Evolutionary conservation across 2,113 vertebrate species (phyloP).

Genomic region (Grammatotria lemairii): DNA sequence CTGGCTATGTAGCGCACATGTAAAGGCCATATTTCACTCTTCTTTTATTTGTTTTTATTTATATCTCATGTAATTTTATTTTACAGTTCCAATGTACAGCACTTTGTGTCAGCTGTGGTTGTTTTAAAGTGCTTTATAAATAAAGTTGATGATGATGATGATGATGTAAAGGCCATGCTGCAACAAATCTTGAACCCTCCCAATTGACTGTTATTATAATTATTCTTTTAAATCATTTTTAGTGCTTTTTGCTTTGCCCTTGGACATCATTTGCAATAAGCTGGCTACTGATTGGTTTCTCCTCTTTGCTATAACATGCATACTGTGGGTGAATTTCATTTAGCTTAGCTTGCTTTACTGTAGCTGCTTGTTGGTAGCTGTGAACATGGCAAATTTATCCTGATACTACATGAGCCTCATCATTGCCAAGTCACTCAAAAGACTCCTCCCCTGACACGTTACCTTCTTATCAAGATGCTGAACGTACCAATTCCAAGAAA

Average conservation of each 20-base stretch:
- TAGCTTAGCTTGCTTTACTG: neutral
- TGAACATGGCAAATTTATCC: neutral
- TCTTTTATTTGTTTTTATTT: too few species aligned
- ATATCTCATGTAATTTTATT: too few species aligned
- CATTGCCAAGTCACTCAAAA: neutral
- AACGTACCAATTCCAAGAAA: neutral
- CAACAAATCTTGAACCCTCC: neutral
- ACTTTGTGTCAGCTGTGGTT: too few species aligned
- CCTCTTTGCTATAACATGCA: neutral
- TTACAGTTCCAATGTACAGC: too few species aligned
- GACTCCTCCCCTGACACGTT: neutral
- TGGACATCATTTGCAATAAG: neutral
- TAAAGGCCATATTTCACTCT: too few species aligned
- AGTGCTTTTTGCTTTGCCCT: neutral
- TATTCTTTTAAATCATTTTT: neutral
- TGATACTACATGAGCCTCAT: fast-evolving
- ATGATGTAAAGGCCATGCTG: neutral
- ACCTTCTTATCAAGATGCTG: neutral
- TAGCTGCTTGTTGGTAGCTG: neutral
- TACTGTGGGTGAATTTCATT: neutral
- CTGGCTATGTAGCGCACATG: neutral
- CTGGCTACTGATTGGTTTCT: neutral
- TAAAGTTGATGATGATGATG: too few species aligned
- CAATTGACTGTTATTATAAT: neutral
- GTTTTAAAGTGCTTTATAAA: too few species aligned